Conservation (phyloP, 2,797 vertebrate genomes). For the Micromesistius poutassou region DNA sequence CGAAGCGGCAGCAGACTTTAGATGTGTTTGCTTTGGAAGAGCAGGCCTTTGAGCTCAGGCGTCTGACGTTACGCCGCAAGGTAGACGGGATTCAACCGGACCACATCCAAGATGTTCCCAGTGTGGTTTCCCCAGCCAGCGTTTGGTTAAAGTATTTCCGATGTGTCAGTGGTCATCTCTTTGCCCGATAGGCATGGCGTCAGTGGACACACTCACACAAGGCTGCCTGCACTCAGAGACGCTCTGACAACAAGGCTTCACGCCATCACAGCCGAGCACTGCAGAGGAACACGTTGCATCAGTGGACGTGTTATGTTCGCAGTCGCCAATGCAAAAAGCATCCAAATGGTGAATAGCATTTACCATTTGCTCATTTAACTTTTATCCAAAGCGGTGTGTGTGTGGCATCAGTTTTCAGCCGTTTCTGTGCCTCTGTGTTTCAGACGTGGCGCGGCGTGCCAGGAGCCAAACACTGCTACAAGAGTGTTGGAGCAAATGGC, state of each 20-base stretch:
- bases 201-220: constrained; percentile 74
- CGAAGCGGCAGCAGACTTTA: constrained; percentile 42
- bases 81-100: constrained; percentile 54
- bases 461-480: constrained; percentile 32
- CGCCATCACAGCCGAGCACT: constrained; percentile 52
- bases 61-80: constrained; percentile 64
- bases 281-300: constrained; percentile 62
- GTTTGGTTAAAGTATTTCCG: not conserved
- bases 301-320: constrained; percentile 71
- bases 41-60: constrained; percentile 65
- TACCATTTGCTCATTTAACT: not conserved
- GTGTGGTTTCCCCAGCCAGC: not conserved
- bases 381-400: not conserved
- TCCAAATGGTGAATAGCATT: constrained; percentile 58
- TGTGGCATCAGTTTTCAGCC: not conserved
- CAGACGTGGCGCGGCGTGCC: constrained; percentile 70
- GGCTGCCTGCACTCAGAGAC: constrained; percentile 53
- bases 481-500: constrained; percentile 75
- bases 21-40: constrained; percentile 46
- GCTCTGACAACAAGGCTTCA: constrained; percentile 64
- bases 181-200: constrained; percentile 75
- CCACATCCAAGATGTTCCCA: not conserved
- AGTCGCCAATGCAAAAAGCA: constrained; percentile 62
- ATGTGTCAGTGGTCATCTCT: constrained; percentile 10
- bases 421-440: constrained; percentile 15